A percentile compares a stretch with the other conserved stretches of the same genome.
phyloP scores from a whole-genome alignment of 2,113 vertebrate species.

The Cinclus mexicanus region DNA sequence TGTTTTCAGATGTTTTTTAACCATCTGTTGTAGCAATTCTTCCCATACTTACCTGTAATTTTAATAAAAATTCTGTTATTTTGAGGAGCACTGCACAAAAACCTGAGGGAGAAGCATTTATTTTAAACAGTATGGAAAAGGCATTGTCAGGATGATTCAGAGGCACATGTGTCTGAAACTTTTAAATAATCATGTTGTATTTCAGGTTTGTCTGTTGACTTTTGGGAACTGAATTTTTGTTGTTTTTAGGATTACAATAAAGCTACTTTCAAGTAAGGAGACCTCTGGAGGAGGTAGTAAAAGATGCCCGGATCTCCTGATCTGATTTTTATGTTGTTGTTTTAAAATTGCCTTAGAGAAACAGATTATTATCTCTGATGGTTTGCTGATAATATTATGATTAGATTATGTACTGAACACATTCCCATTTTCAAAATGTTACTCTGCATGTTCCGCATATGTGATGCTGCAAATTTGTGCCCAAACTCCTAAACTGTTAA shows the following conservation, averaged over 20 bases:
- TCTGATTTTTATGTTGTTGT: neutral
- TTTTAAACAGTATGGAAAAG: neutral
- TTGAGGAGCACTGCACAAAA: neutral
- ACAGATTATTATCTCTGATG: neutral
- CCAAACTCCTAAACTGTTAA: neutral
- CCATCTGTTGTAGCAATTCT: neutral
- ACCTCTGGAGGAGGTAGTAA: neutral
- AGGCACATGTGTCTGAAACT: neutral
- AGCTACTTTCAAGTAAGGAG: neutral
- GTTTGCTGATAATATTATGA: neutral
- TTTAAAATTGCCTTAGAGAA: conserved; percentile 14
- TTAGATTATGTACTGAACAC: neutral
- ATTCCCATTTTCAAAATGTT: conserved; percentile 7
- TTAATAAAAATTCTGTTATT: neutral
- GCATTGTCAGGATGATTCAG: neutral
- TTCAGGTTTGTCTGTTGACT: neutral
- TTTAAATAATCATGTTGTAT: neutral
- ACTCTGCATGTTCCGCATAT: neutral
- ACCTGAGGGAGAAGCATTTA: neutral
- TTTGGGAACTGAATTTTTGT: neutral
- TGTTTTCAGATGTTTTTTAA: neutral
- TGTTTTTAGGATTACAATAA: neutral
- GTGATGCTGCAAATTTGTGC: neutral
- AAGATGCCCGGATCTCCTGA: neutral
- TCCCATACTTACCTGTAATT: neutral